Conservation (phyloP, 2,113 vertebrate genomes). For the Stictonetta naevosa region DNA sequence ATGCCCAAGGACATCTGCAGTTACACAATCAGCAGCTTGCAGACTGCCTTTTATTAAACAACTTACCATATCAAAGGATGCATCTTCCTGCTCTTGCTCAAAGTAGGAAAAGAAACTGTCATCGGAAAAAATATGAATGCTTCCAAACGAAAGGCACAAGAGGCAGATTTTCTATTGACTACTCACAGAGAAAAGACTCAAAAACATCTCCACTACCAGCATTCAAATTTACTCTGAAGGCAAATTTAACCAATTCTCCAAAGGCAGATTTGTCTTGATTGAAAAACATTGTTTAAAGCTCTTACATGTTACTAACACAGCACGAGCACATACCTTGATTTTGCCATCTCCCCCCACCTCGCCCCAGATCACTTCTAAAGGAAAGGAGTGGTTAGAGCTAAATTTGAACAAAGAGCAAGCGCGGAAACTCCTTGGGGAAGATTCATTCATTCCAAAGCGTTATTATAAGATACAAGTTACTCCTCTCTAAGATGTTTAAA, state of each 20-base stretch:
- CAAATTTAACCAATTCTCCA: neutral
- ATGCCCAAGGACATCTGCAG: neutral
- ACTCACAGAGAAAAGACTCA: neutral
- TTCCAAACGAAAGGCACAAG: neutral
- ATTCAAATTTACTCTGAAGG: neutral
- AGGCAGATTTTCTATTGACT: neutral
- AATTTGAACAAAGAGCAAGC: neutral
- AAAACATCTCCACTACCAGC: rapidly evolving
- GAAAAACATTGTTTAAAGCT: neutral
- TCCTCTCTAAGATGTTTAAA: neutral
- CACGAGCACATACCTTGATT: neutral
- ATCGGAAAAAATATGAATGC: neutral
- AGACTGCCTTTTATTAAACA: neutral
- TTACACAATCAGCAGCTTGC: neutral
- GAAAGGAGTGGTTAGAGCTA: neutral
- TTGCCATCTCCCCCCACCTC: rapidly evolving
- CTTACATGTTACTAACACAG: neutral
- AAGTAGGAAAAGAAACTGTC: neutral
- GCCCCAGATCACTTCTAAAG: neutral
- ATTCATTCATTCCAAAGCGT: neutral
- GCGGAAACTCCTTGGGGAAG: neutral
- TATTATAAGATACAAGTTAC: neutral
- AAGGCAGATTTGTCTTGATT: neutral
- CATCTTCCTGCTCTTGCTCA: neutral
- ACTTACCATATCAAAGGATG: neutral